Base-by-base conservation (phyloP, 2,113 vertebrate species). In the Monarcha castaneiventris region DNA sequence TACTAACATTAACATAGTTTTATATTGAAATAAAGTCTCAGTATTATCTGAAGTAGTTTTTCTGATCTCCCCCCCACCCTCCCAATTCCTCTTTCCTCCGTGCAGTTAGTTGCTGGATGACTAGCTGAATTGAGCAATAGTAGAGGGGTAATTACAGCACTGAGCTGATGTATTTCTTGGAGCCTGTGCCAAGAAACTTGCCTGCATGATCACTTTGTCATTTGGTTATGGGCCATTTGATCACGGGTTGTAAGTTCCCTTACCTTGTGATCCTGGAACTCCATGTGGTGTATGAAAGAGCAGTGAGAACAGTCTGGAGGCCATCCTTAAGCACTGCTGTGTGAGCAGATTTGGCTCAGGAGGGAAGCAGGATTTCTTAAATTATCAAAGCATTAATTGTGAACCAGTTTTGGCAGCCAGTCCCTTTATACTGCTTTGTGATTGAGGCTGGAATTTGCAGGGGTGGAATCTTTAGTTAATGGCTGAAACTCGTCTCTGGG, bases 121-220 rank as follows among this genome's bases (percentile, higher is more conserved):
- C 23, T 54, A 11, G 13, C 29, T 80, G 58, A 37, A 64, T 68
- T 83, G 80, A 71, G 43, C 80, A 86, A 39, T 41, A 61, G 37
- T 16, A 66, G 66, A 84, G 37, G 13, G 41, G 46, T 94, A 79
- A 39, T 61, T 84, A 58, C 55, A 76, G 30, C 13, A 5, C 48
- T 58, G 11, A 44, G 23, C 30, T 48, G 19, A 56, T 49, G 3
- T 23, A 32, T 96, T 93, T 81, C 14, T 33, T 49, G 33, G 7
- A 90, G 54, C 41, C 33, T 80, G 33, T 82, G 55, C 64, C 84
- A 93, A 80, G 67, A 71, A 95, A 17, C 54, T 83, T 85, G 46
- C 41, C 52, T 55, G 63, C 25, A 76, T 59, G 43, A 71, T 89
- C 35, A 33, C 78, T 87, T 66, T 46, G 48, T 67, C 35, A 54